phyloP scores from a whole-genome alignment of 2,113 vertebrate species.

The Caranx melampygus region DNA sequence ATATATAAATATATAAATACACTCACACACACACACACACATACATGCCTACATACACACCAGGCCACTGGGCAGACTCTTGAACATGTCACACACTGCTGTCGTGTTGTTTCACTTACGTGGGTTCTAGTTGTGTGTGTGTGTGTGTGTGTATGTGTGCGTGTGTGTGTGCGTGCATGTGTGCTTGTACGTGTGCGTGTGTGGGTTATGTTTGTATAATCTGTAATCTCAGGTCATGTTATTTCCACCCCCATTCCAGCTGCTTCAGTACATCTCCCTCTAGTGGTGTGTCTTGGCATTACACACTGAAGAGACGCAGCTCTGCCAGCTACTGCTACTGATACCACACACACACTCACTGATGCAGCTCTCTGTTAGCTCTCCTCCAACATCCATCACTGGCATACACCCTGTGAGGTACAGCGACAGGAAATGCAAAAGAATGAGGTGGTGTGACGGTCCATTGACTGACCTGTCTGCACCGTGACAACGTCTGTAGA shows the following conservation, averaged over 20 bases:
- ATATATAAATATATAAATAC: constrained; percentile 24
- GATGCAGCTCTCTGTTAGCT: constrained; percentile 1
- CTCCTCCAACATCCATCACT: constrained; percentile 21
- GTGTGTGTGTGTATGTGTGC: constrained; percentile 13
- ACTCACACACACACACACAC: constrained; percentile 25
- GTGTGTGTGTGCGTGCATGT: neutral
- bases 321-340: constrained; percentile 38
- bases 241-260: constrained; percentile 62
- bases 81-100: constrained; percentile 63
- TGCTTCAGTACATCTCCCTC: constrained; percentile 52
- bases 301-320: constrained; percentile 20
- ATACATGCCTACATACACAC: constrained; percentile 30
- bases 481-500: constrained; percentile 1
- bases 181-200: constrained; percentile 9
- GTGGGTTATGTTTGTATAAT: constrained; percentile 49
- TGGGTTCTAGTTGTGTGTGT: constrained; percentile 15
- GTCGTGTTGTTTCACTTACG: constrained; percentile 59
- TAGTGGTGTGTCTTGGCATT: constrained; percentile 41
- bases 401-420: constrained; percentile 1
- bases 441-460: neutral
- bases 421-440: neutral
- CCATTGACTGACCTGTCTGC: neutral
- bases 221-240: constrained; percentile 78
- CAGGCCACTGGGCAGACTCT: constrained; percentile 58
- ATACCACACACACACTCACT: constrained; percentile 4